Base-by-base conservation (phyloP, 2,888 invertebrate genomes). In the Crioceris asparagi region DNA sequence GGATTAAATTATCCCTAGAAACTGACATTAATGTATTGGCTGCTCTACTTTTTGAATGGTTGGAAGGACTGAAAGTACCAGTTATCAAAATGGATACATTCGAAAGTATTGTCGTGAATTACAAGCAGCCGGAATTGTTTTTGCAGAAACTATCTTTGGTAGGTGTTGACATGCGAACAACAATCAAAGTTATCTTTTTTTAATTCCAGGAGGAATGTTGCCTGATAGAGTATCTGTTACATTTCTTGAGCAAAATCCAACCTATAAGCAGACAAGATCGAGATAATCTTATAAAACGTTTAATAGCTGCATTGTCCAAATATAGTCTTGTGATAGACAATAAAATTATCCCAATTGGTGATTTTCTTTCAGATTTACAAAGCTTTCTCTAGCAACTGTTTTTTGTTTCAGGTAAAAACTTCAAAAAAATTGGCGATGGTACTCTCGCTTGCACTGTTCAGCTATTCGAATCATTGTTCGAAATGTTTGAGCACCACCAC, bases 41-140 rank as follows among this genome's bases (percentile, higher is more conserved):
- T 1, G 72, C 72, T 1, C 60, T 87, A 3, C 62, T 86, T 23
- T 80, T 77, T 60, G 77, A 82, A 47, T 87, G 86, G 86, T 58
- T 87, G 35, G 84, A 85, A 55, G 75, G 75, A 14, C 62, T 87
- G 30, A 79, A 79, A 65, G 69, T 69, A 36, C 79, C 83, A 0
- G 64, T 83, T 18, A 57, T 86, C 12, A 72, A 73, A 44, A 65
- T 73, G 16, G 77, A 80, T 35, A 77, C 80, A 55, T 66, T 85
- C 29, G 75, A 78, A 36, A 66, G 70, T 35, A 74, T 86, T 34
- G 76, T 83, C 0, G 69, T 71, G 1, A 61, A 75, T 41, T 71
- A 75, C 10, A 71, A 73, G 29, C 71, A 75, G 44, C 72, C 79
- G 1, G 70, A 74, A 38, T 61, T 69, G 2, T 82, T 80, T 49